phyloP scores from a whole-genome alignment of 2,113 vertebrate species.

The Thymallus thymallus region DNA sequence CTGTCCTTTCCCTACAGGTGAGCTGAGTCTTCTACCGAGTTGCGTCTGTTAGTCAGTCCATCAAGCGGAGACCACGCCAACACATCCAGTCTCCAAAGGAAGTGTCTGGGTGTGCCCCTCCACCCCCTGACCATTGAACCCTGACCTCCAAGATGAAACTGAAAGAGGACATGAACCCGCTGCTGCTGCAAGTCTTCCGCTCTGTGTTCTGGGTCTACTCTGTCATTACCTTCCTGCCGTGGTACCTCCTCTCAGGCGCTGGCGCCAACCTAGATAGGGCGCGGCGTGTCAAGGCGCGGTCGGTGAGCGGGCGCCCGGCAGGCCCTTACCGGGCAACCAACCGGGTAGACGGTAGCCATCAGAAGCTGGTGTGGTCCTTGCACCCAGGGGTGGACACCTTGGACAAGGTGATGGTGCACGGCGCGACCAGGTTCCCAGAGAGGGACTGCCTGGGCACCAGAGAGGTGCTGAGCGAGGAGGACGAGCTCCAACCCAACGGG shows the following conservation, averaged over 20 bases:
- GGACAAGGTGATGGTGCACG: slow-evolving; percentile 91
- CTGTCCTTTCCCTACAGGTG: slow-evolving; percentile 24
- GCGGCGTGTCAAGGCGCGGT: slow-evolving; percentile 83
- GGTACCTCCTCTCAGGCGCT: slow-evolving; percentile 89
- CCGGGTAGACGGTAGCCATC: slow-evolving; percentile 67
- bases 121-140: no score
- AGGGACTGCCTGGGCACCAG: slow-evolving; percentile 91
- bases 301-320: slow-evolving; percentile 74
- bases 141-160: slow-evolving; percentile 82
- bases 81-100: neutral
- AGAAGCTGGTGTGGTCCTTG: slow-evolving; percentile 75
- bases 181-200: slow-evolving; percentile 88
- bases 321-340: slow-evolving; percentile 85
- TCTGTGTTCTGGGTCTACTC: slow-evolving; percentile 88
- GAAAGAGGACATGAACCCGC: slow-evolving; percentile 90
- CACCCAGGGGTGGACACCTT: slow-evolving; percentile 88
- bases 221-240: slow-evolving; percentile 88
- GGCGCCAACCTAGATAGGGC: slow-evolving; percentile 75
- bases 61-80: slow-evolving; percentile 17
- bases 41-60: slow-evolving; percentile 6
- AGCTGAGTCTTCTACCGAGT: neutral
- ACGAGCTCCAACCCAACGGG: slow-evolving; percentile 93
- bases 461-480: slow-evolving; percentile 92
- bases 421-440: slow-evolving; percentile 79
- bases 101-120: slow-evolving; percentile 50